Evolutionary conservation across 2,888 invertebrate species (phyloP).

Genomic region (Nebria brevicollis): DNA sequence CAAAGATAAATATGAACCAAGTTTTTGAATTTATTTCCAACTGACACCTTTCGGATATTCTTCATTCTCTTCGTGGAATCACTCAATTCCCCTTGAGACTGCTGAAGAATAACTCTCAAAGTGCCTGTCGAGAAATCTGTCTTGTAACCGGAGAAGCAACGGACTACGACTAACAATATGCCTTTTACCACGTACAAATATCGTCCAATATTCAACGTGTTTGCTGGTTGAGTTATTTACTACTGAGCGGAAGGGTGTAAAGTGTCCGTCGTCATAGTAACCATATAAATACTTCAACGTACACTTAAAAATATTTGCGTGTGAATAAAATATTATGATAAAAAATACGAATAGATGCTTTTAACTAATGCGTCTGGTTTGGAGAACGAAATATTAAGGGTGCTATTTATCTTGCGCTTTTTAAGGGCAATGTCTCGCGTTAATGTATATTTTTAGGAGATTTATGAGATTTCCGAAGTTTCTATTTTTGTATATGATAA

Average conservation of each 20-base stretch:
- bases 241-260: not conserved
- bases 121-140: slow-evolving; percentile 41
- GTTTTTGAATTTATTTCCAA: slow-evolving; percentile 5
- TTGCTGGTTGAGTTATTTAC: not conserved
- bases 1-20: not conserved
- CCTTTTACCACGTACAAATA: not conserved
- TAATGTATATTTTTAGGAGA: not conserved
- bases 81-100: not conserved
- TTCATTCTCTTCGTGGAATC: not conserved
- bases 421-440: not conserved
- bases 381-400: not conserved
- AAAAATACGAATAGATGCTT: not conserved
- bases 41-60: not conserved
- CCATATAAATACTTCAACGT: slow-evolving; percentile 36
- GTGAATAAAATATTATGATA: slow-evolving; percentile 36
- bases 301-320: slow-evolving; percentile 32
- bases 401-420: slow-evolving; percentile 19
- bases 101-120: slow-evolving; percentile 31
- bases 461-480: not conserved
- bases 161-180: not conserved
- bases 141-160: slow-evolving; percentile 35
- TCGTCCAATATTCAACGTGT: slow-evolving; percentile 1
- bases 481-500: too few species aligned
- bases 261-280: slow-evolving; percentile 30
- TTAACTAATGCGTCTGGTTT: not conserved